phyloP scores from a whole-genome alignment of 2,797 vertebrate species.

The Sphenopsis melanotis region DNA sequence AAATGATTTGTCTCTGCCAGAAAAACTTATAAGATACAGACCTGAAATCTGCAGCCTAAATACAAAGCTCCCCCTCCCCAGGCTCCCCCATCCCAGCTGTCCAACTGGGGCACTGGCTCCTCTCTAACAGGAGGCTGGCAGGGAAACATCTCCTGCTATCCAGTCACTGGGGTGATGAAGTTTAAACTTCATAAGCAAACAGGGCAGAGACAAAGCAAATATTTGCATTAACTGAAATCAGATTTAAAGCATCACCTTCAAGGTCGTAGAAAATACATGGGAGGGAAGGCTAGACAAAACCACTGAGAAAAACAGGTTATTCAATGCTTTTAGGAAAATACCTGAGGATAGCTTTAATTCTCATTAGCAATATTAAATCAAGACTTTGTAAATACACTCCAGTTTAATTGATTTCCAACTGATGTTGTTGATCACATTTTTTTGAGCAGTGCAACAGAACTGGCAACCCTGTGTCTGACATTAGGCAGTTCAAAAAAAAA shows the following conservation, averaged over 20 bases:
- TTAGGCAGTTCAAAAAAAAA: not conserved
- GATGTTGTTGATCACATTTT: not conserved
- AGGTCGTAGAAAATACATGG: not conserved
- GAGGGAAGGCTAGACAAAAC: not conserved
- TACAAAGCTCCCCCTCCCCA: not conserved
- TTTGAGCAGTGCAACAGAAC: not conserved
- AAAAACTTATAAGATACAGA: not conserved
- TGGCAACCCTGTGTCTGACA: not conserved
- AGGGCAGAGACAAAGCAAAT: constrained; percentile 60
- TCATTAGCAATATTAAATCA: not conserved
- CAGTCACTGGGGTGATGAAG: not conserved
- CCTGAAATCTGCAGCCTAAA: not conserved
- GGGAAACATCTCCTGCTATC: not conserved
- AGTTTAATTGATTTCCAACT: not conserved
- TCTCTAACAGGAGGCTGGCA: not conserved
- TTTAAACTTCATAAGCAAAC: constrained; percentile 46
- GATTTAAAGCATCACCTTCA: not conserved
- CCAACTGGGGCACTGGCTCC: not conserved
- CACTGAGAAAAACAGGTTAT: not conserved
- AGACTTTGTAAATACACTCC: not conserved
- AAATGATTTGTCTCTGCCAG: not conserved
- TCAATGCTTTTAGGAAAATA: not conserved
- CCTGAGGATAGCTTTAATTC: not conserved
- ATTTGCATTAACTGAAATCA: constrained; percentile 32
- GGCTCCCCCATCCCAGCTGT: not conserved